A percentile compares a stretch with the other conserved stretches of the same genome.
phyloP scores from a whole-genome alignment of 1,140 invertebrate genomes.

The Littorina saxatilis region DNA sequence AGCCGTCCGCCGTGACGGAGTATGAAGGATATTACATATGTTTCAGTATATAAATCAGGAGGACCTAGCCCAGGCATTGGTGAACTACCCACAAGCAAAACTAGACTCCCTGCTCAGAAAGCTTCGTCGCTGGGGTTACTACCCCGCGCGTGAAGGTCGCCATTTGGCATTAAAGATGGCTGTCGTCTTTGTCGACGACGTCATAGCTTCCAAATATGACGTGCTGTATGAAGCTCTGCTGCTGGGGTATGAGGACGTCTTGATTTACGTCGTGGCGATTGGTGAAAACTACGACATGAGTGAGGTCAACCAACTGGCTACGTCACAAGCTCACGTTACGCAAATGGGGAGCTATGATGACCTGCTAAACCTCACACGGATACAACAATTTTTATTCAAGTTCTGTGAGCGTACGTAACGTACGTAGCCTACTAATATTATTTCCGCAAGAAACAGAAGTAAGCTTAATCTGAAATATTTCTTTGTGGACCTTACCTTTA shows the following conservation, averaged over 20 bases:
- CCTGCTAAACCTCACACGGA: neutral
- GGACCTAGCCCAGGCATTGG: constrained; percentile 26
- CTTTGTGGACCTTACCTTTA: no score
- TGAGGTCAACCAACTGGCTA: constrained; percentile 9
- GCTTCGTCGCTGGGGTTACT: constrained; percentile 41
- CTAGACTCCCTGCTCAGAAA: constrained; percentile 46
- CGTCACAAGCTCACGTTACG: neutral
- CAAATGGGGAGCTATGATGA: neutral
- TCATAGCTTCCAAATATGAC: neutral
- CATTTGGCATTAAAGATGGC: constrained; percentile 39
- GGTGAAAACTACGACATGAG: neutral
- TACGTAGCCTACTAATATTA: neutral
- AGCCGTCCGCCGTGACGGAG: no score
- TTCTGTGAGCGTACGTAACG: constrained; percentile 9
- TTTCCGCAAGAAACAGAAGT: neutral
- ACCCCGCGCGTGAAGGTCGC: constrained; percentile 40
- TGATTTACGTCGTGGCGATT: constrained; percentile 32
- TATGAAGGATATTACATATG: no score
- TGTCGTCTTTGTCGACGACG: constrained; percentile 46
- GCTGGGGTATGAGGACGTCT: neutral
- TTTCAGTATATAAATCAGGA: no score
- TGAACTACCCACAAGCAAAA: constrained; percentile 20
- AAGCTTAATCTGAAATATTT: no score
- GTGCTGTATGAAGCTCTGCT: constrained; percentile 25
- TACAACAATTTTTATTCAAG: neutral